Evolutionary conservation across 92 coral and sea anemone species (phyloP), one percentile per base, ranked within the genome.

Genomic region (Montipora capitata): DNA sequence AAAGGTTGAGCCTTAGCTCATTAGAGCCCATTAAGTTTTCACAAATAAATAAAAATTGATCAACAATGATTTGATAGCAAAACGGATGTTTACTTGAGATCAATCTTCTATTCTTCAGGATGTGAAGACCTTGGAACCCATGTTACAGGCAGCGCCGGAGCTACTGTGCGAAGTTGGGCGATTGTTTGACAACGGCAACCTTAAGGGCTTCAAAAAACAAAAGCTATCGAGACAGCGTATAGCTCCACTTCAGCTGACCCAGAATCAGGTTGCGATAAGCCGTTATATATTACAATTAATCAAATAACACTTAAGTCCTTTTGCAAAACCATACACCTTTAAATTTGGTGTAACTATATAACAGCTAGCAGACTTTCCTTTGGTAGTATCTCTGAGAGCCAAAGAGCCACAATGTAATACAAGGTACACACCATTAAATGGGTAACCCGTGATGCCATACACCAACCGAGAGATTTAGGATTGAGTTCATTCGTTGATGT

Each of bases 111-210:
- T 16, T 61, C 35, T 61, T 61, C 41, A 82, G 78, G 78, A 82
- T 48, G 86, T 18, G 40, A 82, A 70, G 9, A 38, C 68, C 18
- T 51, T 82, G 43, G 86, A 82, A 12, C 87, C 87, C 11, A 82
- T 78, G 2, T 63, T 82, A 52, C 87, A 82, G 40, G 78, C 71
- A 13, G 87, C 78, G 1, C 15, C 39, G 58, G 39, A 72, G 2
- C 77, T 45, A 5, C 40, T 72, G 11, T 10, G 56, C 17, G 68
- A 76, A 43, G 67, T 76, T 9, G 35, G 27, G 18, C 35, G 35
- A 35, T 3, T 18, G 68, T 76, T 54, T 39, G 67, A 76, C 4
- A 40, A 54, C 2, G 68, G 80, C 8, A 56, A 7, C 12, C 38
- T 76, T 42, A 56, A 76, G 20, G 80, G 68, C 4, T 6, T 18